phyloP scores from a whole-genome alignment of 2,113 vertebrate genomes.

The Bothrops jararaca region DNA sequence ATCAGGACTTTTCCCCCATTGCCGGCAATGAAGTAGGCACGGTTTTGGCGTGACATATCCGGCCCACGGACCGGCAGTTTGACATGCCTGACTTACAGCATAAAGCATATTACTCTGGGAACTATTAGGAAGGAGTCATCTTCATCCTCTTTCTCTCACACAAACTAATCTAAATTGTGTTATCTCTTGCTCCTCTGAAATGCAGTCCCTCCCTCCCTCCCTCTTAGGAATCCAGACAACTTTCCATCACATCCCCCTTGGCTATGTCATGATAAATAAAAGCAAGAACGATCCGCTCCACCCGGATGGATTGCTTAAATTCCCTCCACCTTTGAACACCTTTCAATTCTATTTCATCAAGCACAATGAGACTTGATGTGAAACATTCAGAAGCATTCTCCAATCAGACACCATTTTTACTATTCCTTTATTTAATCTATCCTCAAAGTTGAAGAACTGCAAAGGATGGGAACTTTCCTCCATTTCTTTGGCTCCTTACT shows the following conservation, averaged over 20 bases:
- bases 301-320: background rate
- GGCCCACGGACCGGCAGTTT: accelerated
- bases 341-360: background rate
- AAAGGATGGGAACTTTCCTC: background rate
- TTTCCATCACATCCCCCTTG: background rate
- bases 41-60: too few relatives aligned
- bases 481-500: background rate
- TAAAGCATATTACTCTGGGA: too few relatives aligned
- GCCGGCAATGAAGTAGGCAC: too few relatives aligned
- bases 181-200: too few relatives aligned
- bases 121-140: too few relatives aligned
- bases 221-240: too few relatives aligned
- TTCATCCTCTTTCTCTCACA: too few relatives aligned
- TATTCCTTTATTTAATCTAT: background rate
- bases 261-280: background rate
- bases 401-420: background rate
- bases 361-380: background rate
- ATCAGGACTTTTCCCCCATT: too few relatives aligned
- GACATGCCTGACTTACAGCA: too few relatives aligned
- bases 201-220: too few relatives aligned
- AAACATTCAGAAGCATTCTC: background rate
- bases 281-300: background rate
- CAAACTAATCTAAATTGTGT: too few relatives aligned
- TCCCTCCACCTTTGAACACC: background rate
- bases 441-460: background rate